Conservation (phyloP, 2,888 invertebrate species). For the Trichacis sp. region DNA sequence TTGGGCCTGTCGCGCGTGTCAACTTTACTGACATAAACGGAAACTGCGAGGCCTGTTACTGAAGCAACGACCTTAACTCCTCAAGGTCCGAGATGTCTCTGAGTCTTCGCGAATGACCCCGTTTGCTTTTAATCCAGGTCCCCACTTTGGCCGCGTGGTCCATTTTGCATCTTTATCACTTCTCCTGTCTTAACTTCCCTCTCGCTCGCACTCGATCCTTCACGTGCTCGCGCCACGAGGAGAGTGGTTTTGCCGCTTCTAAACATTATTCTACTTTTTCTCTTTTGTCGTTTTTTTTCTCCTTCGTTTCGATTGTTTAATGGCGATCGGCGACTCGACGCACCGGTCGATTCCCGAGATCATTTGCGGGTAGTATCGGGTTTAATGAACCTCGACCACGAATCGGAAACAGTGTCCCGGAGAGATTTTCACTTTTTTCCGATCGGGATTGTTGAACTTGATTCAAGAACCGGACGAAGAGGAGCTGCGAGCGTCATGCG, state of each 20-base stretch:
- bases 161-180: conserved; percentile 65
- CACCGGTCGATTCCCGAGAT: background rate
- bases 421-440: background rate
- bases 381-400: conserved; percentile 3
- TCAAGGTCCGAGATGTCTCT: conserved; percentile 68
- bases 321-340: background rate
- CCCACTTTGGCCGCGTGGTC: conserved; percentile 65
- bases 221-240: conserved; percentile 27
- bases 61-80: conserved; percentile 60
- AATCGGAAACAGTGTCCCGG: background rate
- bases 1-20: conserved; percentile 30
- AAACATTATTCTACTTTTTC: conserved; percentile 20
- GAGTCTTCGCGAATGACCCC: conserved; percentile 67
- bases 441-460: background rate
- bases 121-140: conserved; percentile 69
- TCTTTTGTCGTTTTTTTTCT: conserved; percentile 11
- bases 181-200: conserved; percentile 45
- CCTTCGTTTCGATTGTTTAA: conserved; percentile 19
- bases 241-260: conserved; percentile 22
- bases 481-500: background rate
- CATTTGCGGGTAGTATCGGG: background rate
- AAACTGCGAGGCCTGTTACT: conserved; percentile 39
- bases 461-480: background rate
- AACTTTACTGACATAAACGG: conserved; percentile 47
- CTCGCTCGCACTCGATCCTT: conserved; percentile 37